These are phyloP conservation scores for Drosophila phalerata DNA, from an alignment of 2,888 invertebrate species.

Conservation along the genomic window DNA sequence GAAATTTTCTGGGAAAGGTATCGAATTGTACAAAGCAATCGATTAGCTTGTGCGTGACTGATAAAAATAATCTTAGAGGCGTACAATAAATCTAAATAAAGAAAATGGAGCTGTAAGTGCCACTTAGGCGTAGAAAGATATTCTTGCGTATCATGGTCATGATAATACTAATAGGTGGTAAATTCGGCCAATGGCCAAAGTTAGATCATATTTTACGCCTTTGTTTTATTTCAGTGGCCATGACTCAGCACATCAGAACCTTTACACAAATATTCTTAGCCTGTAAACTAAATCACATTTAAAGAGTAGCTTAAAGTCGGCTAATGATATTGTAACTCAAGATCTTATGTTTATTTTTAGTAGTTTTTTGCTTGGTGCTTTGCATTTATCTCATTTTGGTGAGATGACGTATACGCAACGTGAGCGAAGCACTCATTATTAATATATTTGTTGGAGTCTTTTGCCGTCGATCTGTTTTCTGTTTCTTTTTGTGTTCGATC, in stretches of 20 bases:
- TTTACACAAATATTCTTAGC: no score
- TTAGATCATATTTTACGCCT: background rate
- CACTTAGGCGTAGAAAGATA: constrained; percentile 3
- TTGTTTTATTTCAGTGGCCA: background rate
- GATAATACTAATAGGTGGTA: background rate
- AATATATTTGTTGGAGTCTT: constrained; percentile 26
- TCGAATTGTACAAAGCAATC: constrained; percentile 10
- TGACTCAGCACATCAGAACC: background rate
- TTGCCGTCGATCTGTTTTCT: constrained; percentile 28
- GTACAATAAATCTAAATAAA: background rate
- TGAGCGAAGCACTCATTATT: constrained; percentile 36
- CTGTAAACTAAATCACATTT: background rate
- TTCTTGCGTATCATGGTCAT: constrained; percentile 1
- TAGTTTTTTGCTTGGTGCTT: background rate
- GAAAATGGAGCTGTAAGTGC: background rate
- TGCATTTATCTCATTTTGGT: constrained; percentile 8
- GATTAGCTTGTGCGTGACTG: background rate
- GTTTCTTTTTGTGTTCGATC: constrained; percentile 12
- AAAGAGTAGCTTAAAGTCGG: background rate
- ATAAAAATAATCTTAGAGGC: background rate
- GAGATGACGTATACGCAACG: constrained; percentile 66
- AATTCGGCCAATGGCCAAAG: background rate
- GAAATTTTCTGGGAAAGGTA: background rate
- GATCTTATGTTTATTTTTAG: background rate
- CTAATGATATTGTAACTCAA: background rate